A percentile compares a stretch with the other conserved stretches of the same genome.
These are phyloP conservation scores for Ceratitis capitata DNA, from an alignment of 1,140 invertebrate species.

Conservation along the genomic window DNA sequence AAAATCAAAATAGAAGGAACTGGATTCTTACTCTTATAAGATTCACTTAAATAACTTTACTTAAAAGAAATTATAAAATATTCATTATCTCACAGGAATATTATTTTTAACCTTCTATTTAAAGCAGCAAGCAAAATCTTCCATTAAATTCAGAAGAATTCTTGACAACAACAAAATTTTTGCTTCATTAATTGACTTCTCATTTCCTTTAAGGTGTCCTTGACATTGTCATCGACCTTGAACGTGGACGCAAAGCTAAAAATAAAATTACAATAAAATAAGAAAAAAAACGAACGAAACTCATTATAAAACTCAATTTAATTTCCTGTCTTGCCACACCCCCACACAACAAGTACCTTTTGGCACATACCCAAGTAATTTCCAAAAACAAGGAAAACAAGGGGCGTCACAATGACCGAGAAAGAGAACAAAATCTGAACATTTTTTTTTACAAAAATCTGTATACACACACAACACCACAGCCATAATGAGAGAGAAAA, in stretches of 20 bases:
- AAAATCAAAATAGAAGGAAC: too few relatives aligned
- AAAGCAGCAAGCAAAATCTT: too few relatives aligned
- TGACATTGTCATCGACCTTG: not conserved
- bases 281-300: not conserved
- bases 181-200: too few relatives aligned
- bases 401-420: not conserved
- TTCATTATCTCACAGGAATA: too few relatives aligned
- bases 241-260: not conserved
- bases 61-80: too few relatives aligned
- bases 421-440: not conserved
- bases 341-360: not conserved
- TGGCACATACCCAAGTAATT: not conserved
- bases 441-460: not conserved
- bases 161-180: too few relatives aligned
- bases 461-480: too few relatives aligned
- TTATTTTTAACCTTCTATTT: too few relatives aligned
- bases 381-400: not conserved
- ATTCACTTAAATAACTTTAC: too few relatives aligned
- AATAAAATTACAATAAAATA: not conserved
- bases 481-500: too few relatives aligned
- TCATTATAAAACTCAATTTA: conserved; percentile 36
- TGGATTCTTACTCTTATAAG: too few relatives aligned
- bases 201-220: not conserved
- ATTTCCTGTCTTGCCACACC: not conserved
- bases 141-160: too few relatives aligned